These are phyloP conservation scores for Bombyx mori DNA, from an alignment of 1,140 invertebrate genomes.

Conservation along the genomic window ASM3026992v2 NC_085134.1:8709001-8709500, in stretches of 20 bases:
- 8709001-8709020: constrained; percentile 98
- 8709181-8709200: constrained; percentile 8
- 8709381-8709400: too few relatives aligned
- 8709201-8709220: too few relatives aligned
- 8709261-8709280: too few relatives aligned
- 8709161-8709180: constrained; percentile 18
- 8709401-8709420: background rate
- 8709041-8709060: constrained; percentile 67
- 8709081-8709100: constrained; percentile 18
- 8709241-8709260: too few relatives aligned
- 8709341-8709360: too few relatives aligned
- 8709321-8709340: too few relatives aligned
- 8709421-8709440: constrained; percentile 5
- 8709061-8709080: constrained; percentile 60
- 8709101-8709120: constrained; percentile 2
- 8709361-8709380: too few relatives aligned
- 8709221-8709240: too few relatives aligned
- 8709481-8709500: constrained; percentile 32
- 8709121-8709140: constrained; percentile 13
- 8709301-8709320: too few relatives aligned
- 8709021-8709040: constrained; percentile 90
- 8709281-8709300: too few relatives aligned
- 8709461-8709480: constrained; percentile 12
- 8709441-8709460: background rate
- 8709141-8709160: constrained; percentile 18